Evolutionary conservation across 2,797 vertebrate species (phyloP).

Genomic region (Echeneis naucrates): DNA sequence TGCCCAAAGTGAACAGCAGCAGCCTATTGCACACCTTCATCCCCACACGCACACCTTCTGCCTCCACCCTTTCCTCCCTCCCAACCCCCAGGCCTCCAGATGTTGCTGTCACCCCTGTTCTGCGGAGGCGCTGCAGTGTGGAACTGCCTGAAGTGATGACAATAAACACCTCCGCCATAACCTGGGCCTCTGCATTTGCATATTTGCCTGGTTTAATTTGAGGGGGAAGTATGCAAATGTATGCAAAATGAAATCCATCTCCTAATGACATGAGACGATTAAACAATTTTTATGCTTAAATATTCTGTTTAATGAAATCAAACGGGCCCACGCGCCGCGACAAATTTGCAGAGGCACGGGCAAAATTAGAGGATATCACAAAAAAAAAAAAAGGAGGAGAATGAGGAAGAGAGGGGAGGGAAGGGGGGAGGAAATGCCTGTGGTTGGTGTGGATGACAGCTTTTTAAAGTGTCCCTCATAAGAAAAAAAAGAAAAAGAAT

Average conservation of each 20-base stretch:
- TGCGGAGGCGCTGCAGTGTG: conserved; percentile 87
- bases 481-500: conserved; percentile 57
- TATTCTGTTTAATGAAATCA: conserved; percentile 99
- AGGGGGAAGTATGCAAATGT: conserved; percentile 95
- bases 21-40: conserved; percentile 63
- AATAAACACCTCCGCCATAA: conserved; percentile 96
- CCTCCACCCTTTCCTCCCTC: conserved; percentile 59
- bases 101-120: conserved; percentile 82
- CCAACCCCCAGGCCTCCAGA: conserved; percentile 79
- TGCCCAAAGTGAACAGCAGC: conserved; percentile 46
- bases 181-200: conserved; percentile 92
- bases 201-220: conserved; percentile 91
- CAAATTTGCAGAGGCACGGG: conserved; percentile 92
- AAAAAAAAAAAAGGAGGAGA: conserved; percentile 72
- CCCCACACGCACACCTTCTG: conserved; percentile 67
- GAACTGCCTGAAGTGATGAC: conserved; percentile 93
- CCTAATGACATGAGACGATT: conserved; percentile 99
- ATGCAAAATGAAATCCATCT: conserved; percentile 99
- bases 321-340: conserved; percentile 91
- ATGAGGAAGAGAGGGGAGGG: conserved; percentile 33
- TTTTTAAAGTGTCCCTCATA: conserved; percentile 79
- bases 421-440: conserved; percentile 59
- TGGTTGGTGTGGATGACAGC: conserved; percentile 77
- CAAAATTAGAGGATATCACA: conserved; percentile 91
- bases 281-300: conserved; percentile 99